Base-by-base conservation (phyloP, 1,140 invertebrate genomes). In the Nomia melanderi region DNA sequence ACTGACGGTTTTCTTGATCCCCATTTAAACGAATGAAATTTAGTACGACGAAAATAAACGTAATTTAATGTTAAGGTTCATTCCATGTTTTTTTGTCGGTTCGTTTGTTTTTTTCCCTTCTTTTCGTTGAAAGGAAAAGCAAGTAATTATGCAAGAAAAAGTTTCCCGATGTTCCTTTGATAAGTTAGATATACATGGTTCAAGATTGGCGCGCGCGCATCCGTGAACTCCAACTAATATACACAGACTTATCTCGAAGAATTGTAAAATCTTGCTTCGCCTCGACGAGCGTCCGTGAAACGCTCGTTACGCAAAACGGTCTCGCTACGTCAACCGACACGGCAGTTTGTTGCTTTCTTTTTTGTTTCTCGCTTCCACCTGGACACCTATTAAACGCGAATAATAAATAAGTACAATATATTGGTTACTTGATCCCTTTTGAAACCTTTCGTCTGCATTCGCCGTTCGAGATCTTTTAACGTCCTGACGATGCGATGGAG, bases 401-500 rank as follows among this genome's bases (percentile, higher is more conserved):
- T 20, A 57, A 47, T 76, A 76, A 14, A 25, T 76, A 76, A 14
- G 17, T 76, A 50, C 33, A 50, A 27, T 59, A n/a, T n/a, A 66
- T 44, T 69, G 14, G 31, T 47, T 66, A 66, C 47, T 76, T 76
- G 73, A 69, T 76, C 73, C 73, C 47, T 41, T 69, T 47, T 56
- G 11, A 47, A 76, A 76, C 73, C 36, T 60, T 69, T 59, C 73
- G 64, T 69, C 65, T 44, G 73, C 64, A 39, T 76, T 76, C 14
- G 0, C 29, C 8, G 6, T 44, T 44, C 50, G 27, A 12, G 4
- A 1, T 47, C 29, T 25, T 23, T 11, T 12, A 7, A 6, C 14
- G n/a, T 11, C 9, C 20, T 39, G 9, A 1, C 29, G 23, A 6
- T 3, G 12, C 1, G 23, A 12, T 27, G 1, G 25, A 14, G 17